Conservation (phyloP, 2,888 invertebrate species). For the Tenthredo notha region DNA sequence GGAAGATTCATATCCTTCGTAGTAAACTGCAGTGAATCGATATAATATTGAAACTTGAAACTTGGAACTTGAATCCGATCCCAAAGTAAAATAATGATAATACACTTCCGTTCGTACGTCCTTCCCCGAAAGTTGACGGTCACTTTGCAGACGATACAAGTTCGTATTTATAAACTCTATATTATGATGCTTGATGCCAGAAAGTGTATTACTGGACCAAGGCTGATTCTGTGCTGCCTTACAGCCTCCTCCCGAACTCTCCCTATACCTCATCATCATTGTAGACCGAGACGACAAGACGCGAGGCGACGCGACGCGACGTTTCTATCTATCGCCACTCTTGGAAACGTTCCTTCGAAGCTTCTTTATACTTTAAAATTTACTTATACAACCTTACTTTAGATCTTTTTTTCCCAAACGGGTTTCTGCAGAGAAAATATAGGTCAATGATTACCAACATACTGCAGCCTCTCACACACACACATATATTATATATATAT, state of each 20-base stretch:
- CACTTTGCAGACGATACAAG: background rate
- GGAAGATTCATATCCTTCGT: too few species aligned
- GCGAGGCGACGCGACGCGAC: too few species aligned
- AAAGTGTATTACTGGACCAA: conserved; percentile 54
- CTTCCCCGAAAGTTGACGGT: background rate
- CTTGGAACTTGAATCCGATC: too few species aligned
- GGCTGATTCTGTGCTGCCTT: conserved; percentile 37
- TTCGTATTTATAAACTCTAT: conserved; percentile 34
- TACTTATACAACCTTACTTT: background rate
- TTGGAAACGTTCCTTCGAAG: background rate
- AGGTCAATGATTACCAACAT: background rate
- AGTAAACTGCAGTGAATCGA: too few species aligned
- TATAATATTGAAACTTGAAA: too few species aligned
- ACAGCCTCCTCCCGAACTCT: too few species aligned
- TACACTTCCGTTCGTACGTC: background rate
- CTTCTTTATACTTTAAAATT: background rate
- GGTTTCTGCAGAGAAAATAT: conserved; percentile 6
- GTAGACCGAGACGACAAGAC: background rate
- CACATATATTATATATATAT: too few species aligned
- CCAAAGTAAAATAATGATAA: background rate
- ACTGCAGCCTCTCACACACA: too few species aligned
- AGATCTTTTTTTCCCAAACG: conserved; percentile 27
- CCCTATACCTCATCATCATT: background rate
- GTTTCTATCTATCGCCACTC: background rate
- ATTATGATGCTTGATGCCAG: conserved; percentile 28